A percentile compares a stretch with the other conserved stretches of the same genome.
These are phyloP conservation scores for Anorthoa munda DNA, from an alignment of 2,888 invertebrate genomes.

Conservation along the genomic window DNA sequence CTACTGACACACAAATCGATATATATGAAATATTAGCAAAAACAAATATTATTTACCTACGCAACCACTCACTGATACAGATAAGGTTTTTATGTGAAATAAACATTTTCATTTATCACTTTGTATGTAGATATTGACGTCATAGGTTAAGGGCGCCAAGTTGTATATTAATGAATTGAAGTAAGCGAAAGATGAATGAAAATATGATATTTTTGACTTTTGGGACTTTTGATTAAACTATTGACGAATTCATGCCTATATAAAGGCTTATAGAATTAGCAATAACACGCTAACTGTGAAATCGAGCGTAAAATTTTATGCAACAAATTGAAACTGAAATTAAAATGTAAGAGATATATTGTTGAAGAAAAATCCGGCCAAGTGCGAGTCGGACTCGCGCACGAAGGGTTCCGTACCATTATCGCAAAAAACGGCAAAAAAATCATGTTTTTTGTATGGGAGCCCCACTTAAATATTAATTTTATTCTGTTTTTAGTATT, in stretches of 20 bases:
- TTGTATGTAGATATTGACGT: constrained; percentile 34
- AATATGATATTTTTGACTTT: too few species aligned
- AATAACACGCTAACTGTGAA: background rate
- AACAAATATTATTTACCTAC: constrained; percentile 64
- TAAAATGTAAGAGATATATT: background rate
- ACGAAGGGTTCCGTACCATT: too few species aligned
- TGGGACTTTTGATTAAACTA: background rate
- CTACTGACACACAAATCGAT: constrained; percentile 59
- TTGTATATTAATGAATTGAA: background rate
- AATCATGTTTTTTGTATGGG: too few species aligned
- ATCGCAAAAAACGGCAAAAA: too few species aligned
- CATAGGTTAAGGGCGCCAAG: constrained; percentile 21
- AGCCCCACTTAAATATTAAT: too few species aligned
- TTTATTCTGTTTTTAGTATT: too few species aligned
- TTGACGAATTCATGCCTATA: background rate
- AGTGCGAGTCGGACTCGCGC: too few species aligned
- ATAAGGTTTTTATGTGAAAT: constrained; percentile 63
- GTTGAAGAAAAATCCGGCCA: too few species aligned
- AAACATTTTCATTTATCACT: constrained; percentile 64
- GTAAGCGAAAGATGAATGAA: constrained; percentile 6
- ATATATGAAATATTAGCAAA: constrained; percentile 54
- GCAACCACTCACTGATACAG: constrained; percentile 55
- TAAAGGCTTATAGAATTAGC: background rate
- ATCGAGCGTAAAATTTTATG: background rate
- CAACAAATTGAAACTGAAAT: background rate